Evolutionary conservation across 2,113 vertebrate species (phyloP), one percentile per base, ranked within the genome.

Genomic region (Sinocyclocheilus anophthalmus): DNA sequence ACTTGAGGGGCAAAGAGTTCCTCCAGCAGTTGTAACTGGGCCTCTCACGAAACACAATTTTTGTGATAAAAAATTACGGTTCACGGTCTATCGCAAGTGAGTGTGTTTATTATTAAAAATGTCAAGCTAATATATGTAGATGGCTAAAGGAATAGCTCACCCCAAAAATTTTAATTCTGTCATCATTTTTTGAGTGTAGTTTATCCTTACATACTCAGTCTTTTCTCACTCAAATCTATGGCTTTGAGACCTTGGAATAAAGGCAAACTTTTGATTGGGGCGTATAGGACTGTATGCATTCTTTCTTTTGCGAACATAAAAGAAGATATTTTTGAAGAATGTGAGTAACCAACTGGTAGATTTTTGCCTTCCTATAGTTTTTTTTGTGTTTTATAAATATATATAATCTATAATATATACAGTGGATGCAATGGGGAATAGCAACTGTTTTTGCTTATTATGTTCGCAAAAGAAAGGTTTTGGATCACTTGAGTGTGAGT

Each of bases 41-140:
- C 57, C 77, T 63, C 55, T 42, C 37, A 9, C 3, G 45, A 81
- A 81, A 76, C 75, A 76, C 37, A 37, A 22, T 63, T 81, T 57
- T 39, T n/a, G 16, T 63, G 37, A 80, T 76, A 13, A 42, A 39
- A 63, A 63, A 45, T 61, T 5, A 42, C 4, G 10, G 78, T 65
- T 39, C 22, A 63, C 13, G 12, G 75, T 76, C 75, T 48, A 30
- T 26, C n/a, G 13, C 75, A 24, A 53, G 75, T 1, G 0, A 50
- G 61, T 61, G 8, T 50, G 2, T 67, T 50, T 81, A 18, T 69
- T 30, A 81, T 63, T 9, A 48, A 76, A 45, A 48, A 76, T 76
- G 26, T 76, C 73, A 76, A 3, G 22, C 11, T 48, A 76, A 76
- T 48, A 11, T 39, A 72, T 72, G 20, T 22, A 79, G 55, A 79